A percentile compares a stretch with the other conserved stretches of the same genome.
These are phyloP conservation scores for Pelecanoides urinatrix DNA, from an alignment of 2,113 vertebrate species.

Conservation along the genomic window DNA sequence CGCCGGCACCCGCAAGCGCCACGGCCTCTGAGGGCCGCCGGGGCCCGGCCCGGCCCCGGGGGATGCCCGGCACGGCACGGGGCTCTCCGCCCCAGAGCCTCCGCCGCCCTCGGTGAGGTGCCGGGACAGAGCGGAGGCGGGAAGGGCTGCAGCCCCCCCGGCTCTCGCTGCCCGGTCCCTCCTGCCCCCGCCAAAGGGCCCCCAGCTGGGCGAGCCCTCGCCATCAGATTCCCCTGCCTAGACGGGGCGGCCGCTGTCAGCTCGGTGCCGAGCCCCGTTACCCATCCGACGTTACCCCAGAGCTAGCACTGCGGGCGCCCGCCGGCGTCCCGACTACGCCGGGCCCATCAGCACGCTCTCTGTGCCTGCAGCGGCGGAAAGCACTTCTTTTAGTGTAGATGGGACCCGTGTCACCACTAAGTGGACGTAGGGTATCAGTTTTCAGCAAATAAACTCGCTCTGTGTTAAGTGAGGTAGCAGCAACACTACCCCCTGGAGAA, in stretches of 20 bases:
- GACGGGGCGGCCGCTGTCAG: background rate
- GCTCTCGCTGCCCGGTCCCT: background rate
- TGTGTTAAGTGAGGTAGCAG: conserved; percentile 1
- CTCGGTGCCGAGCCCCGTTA: background rate
- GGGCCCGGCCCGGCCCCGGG: background rate
- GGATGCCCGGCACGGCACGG: background rate
- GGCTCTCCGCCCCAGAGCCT: background rate
- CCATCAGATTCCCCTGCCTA: background rate
- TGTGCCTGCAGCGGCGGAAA: background rate
- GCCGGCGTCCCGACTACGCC: fast-evolving
- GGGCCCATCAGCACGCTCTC: background rate
- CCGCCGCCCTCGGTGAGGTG: background rate
- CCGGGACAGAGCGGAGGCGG: background rate
- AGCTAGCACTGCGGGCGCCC: background rate
- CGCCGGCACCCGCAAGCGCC: conserved; percentile 83
- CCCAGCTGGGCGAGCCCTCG: background rate
- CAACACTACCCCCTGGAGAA: conserved; percentile 32
- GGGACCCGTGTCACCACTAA: background rate
- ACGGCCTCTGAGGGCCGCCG: conserved; percentile 71
- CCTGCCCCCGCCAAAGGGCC: background rate
- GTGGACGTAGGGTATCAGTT: background rate
- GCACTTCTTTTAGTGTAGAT: background rate
- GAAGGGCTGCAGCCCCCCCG: background rate
- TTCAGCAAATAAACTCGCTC: background rate
- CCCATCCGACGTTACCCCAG: fast-evolving